Conservation (phyloP, 2,113 vertebrate species). For the Carassius carassius region DNA sequence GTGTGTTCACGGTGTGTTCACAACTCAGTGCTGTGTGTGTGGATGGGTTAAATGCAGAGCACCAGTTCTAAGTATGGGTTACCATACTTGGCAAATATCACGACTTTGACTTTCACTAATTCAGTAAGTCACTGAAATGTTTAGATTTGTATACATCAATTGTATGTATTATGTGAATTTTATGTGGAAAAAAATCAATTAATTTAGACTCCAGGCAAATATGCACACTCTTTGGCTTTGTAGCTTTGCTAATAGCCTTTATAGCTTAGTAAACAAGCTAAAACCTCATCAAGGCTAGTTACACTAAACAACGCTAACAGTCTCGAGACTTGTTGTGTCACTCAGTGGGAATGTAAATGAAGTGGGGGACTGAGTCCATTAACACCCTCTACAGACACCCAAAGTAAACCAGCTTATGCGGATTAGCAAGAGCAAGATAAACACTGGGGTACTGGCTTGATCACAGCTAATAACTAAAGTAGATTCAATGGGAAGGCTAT, state of each 20-base stretch:
- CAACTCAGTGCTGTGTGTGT: no score
- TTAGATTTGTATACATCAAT: not conserved
- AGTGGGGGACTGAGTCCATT: constrained; percentile 52
- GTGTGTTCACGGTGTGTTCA: no score
- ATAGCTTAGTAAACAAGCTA: constrained; percentile 1
- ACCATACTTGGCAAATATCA: no score
- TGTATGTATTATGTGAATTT: not conserved
- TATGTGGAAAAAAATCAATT: not conserved
- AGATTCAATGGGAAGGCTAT: constrained; percentile 46
- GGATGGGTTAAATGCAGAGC: no score
- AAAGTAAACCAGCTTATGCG: constrained; percentile 68
- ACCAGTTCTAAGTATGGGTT: no score
- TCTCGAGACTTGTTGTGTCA: not conserved
- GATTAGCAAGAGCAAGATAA: constrained; percentile 68
- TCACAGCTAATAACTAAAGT: constrained; percentile 34
- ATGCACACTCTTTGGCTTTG: not conserved
- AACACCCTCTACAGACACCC: constrained; percentile 72
- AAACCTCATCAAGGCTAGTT: constrained; percentile 4
- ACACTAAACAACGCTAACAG: constrained; percentile 10
- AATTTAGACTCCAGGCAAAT: not conserved
- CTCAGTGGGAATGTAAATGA: constrained; percentile 60
- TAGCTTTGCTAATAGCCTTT: constrained; percentile 11
- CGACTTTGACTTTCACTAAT: no score
- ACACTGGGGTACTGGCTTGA: constrained; percentile 51
- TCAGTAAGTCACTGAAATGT: not conserved